Evolutionary conservation across 2,113 vertebrate genomes (phyloP), one percentile per base, ranked within the genome.

Genomic region (Laticauda laticaudata): DNA sequence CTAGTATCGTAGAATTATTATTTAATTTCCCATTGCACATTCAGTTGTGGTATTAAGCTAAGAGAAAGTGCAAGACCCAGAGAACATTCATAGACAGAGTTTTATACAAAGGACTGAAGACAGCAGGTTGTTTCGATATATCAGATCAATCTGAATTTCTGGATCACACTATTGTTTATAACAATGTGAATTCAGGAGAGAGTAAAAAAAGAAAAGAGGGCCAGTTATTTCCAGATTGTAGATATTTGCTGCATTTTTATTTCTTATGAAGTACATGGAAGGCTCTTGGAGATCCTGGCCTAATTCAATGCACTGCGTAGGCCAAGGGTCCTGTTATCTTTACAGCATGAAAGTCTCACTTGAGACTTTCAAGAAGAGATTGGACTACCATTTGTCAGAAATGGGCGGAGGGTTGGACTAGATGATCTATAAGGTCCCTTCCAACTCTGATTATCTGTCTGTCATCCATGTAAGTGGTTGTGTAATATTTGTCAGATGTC

Each of bases 151-250:
- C 29, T 92, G 88, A 93, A 29, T 88, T 54, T 92, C 3, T 94
- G 43, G 90, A 93, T 95, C 85, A 81, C 87, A 87, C 85, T 10
- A 54, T 7, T 88, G 93, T 91, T 92, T 20, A 92, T 55, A 95
- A 48, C 69, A 94, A 87, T 43, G 26, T 23, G 20, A 0, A 0
- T 11, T 1, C 0, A 92, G 34, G 23, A 88, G 20, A 56, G 93
- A 90, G 26, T 61, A 11, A 0, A 57, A 45, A 94, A 56, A 34
- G 57, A 88, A 51, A 51, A 34, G 29, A 85, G 23, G 64, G 26
- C 29, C 57, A 88, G 93, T 26, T 20, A 26, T 29, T 48, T 5
- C 1, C 24, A 4, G 48, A 92, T 93, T 43, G 8, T 64, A 59
- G 34, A 45, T n/a, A 89, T 39, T 90, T 90, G 90, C 64, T 90